Percentiles rank a stretch among this genome's conserved stretches.
These are phyloP conservation scores for Argyra leucocephala DNA, from an alignment of 2,888 invertebrate species.

Conservation along the genomic window DNA sequence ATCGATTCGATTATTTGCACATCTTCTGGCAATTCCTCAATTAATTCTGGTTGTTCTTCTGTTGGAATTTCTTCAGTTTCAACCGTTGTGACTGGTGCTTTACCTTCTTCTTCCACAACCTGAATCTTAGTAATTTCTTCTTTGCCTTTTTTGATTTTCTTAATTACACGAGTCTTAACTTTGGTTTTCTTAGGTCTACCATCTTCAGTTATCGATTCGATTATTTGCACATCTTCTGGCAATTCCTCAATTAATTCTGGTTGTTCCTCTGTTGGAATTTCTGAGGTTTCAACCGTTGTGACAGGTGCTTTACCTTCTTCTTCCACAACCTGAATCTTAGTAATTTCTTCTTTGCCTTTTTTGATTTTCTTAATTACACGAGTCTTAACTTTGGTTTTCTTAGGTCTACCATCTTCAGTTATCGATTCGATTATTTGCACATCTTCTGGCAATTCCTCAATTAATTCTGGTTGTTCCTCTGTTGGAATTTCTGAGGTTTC, in stretches of 20 bases:
- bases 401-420: slow-evolving; percentile 33
- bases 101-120: slow-evolving; percentile 32
- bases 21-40: slow-evolving; percentile 36
- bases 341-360: slow-evolving; percentile 31
- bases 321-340: slow-evolving; percentile 33
- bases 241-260: slow-evolving; percentile 28
- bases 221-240: slow-evolving; percentile 19
- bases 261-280: slow-evolving; percentile 25
- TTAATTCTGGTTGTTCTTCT: slow-evolving; percentile 23
- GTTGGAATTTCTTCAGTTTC: slow-evolving; percentile 25
- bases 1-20: slow-evolving; percentile 27
- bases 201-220: slow-evolving; percentile 23
- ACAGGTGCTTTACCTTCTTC: slow-evolving; percentile 36
- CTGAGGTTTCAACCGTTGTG: slow-evolving; percentile 32
- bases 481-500: slow-evolving; percentile 25
- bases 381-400: slow-evolving; percentile 34
- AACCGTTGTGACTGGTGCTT: slow-evolving; percentile 32
- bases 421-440: slow-evolving; percentile 25
- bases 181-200: slow-evolving; percentile 33
- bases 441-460: slow-evolving; percentile 25
- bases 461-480: slow-evolving; percentile 25
- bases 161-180: slow-evolving; percentile 35
- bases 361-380: slow-evolving; percentile 27
- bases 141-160: slow-evolving; percentile 29
- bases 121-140: slow-evolving; percentile 36